These are phyloP conservation scores for Panthera uncia DNA, from an alignment of 2,113 vertebrate genomes.

Conservation along the genomic window DNA sequence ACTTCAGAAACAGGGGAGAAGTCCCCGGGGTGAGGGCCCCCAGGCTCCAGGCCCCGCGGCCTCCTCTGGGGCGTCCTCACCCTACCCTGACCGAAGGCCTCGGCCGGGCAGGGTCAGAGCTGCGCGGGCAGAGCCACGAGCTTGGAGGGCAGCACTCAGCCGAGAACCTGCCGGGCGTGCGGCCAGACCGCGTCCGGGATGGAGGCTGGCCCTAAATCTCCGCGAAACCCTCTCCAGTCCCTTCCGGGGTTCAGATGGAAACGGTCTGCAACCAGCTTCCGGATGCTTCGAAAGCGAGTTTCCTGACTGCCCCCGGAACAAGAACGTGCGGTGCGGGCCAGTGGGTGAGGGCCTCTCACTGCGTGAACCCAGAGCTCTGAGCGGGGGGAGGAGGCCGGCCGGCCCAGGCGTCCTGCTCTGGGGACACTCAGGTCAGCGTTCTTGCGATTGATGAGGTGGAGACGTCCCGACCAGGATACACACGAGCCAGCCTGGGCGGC, in stretches of 20 bases:
- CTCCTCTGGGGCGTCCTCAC: background rate
- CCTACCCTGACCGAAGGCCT: too few relatives aligned
- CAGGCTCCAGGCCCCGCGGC: background rate
- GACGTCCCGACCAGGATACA: background rate
- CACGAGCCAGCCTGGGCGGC: background rate
- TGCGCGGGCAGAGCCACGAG: background rate
- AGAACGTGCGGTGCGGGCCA: background rate
- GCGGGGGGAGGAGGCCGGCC: background rate
- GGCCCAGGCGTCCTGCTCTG: accelerated
- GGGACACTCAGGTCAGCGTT: background rate
- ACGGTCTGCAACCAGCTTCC: background rate
- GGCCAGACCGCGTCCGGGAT: background rate
- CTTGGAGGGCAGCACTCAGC: background rate
- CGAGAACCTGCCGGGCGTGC: background rate
- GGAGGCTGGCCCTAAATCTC: background rate
- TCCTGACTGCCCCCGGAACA: background rate
- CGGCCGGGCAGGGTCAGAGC: background rate
- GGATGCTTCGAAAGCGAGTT: background rate
- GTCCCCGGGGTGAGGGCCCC: background rate
- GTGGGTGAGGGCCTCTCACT: background rate
- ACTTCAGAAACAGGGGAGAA: background rate
- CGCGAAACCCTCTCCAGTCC: background rate
- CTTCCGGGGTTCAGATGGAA: background rate
- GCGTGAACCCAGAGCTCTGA: background rate
- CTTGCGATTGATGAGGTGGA: background rate